Base-by-base conservation (phyloP, 2,888 invertebrate genomes). In the Ormyrus pomaceus region DNA sequence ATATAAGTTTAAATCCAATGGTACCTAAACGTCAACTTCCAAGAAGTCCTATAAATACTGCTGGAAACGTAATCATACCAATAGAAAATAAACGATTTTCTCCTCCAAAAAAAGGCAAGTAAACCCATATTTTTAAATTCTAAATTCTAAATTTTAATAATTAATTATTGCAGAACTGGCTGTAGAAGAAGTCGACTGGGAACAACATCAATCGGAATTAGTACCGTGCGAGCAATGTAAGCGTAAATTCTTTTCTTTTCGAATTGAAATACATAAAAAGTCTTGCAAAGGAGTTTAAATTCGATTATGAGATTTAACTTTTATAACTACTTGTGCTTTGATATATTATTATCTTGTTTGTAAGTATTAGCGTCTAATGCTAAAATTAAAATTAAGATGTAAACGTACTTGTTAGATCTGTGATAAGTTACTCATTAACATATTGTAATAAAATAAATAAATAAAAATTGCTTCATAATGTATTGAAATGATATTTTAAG, bases 201-300 rank as follows among this genome's bases (percentile, higher is more conserved):
- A 87, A 9, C 71, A 87, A 19, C 85, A 87, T 65, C 82, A 85
- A 58, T 82, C 84, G 4, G 83, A 86, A 69, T 83, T 89, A 19
- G 76, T 87, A 19, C 34, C 62, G 6, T 89, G 88, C 50, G 70
- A 78, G 51, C 87, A 86, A 73, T 89, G 89, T 66, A 83, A 84
- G 3, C 84, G 89, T 46, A 86, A 82, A 65, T 89, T 88, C 59
- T 83, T 84, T 55, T 85, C 87, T 5, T 7, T 83, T 34, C 83
- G 89, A 64, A 80, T 89, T 50, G 62, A 84, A 19, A 87, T 84
- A 71, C 88, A 89, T 58, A 45, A 46, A 6, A 48, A 6, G 11
- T 77, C 70, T 8, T 82, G 82, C 76, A 83, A 75, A 46, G 82
- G 19, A 77, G 80, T 83, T 7, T 82, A 62, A 34, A 79, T 61